These are phyloP conservation scores for Papilio gigon DNA, from an alignment of 2,888 invertebrate species.

Conservation along the genomic window DNA sequence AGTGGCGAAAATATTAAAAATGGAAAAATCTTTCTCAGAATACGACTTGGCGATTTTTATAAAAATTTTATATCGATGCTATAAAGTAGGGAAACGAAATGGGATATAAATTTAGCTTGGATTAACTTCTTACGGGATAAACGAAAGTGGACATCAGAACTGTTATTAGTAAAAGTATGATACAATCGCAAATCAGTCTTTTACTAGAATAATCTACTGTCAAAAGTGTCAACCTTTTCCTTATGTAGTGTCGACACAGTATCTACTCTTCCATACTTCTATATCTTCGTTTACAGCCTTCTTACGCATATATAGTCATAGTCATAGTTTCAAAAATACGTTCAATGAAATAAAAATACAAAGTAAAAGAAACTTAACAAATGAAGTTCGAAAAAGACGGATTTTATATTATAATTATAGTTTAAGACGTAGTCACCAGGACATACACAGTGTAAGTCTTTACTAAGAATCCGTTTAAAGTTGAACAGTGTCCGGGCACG, in stretches of 20 bases:
- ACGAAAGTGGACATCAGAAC: background rate
- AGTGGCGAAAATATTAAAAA: constrained; percentile 37
- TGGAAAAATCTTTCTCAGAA: constrained; percentile 26
- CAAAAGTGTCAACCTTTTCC: no score
- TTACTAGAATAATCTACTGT: background rate
- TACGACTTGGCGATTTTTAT: constrained; percentile 26
- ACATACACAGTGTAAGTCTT: background rate
- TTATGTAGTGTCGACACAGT: no score
- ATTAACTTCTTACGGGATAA: background rate
- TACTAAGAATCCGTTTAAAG: constrained; percentile 13
- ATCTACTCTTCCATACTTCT: no score
- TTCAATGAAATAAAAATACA: no score
- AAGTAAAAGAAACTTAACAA: background rate
- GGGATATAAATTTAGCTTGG: background rate
- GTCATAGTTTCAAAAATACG: no score
- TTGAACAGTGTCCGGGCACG: constrained; percentile 10
- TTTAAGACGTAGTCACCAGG: no score
- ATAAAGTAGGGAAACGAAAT: constrained; percentile 29
- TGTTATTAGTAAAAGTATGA: background rate
- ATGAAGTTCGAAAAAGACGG: no score
- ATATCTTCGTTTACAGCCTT: no score
- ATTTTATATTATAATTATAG: no score
- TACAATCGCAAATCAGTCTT: background rate
- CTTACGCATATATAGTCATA: no score
- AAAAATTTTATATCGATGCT: constrained; percentile 28